Percentiles rank a stretch among this genome's conserved stretches.
Conservation (phyloP, 2,888 invertebrate genomes). For the Hemistola chrysoprasaria region DNA sequence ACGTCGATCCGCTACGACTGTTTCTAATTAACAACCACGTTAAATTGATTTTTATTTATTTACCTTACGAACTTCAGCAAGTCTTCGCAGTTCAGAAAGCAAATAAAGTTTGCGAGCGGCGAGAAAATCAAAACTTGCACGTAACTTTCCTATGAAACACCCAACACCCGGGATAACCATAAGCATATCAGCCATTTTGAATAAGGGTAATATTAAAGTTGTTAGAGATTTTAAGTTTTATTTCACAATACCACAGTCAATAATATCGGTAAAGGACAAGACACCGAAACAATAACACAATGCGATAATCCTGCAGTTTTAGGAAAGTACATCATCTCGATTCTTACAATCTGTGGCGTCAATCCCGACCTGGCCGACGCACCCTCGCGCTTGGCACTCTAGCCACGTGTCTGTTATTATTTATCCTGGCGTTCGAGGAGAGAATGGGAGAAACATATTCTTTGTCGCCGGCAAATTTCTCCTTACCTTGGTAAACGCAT, state of each 20-base stretch:
- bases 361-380: slow-evolving; percentile 13
- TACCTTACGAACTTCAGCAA: slow-evolving; percentile 14
- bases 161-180: slow-evolving; percentile 28
- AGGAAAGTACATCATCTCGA: slow-evolving; percentile 35
- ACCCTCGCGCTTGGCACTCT: slow-evolving; percentile 32
- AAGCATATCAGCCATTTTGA: slow-evolving; percentile 31
- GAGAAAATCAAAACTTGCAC: slow-evolving; percentile 24
- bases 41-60: slow-evolving; percentile 24
- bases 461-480: slow-evolving; percentile 21
- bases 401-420: slow-evolving; percentile 44
- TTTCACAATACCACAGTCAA: slow-evolving; percentile 36
- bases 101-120: slow-evolving; percentile 16
- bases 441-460: slow-evolving; percentile 25
- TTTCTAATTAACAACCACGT: slow-evolving; percentile 20
- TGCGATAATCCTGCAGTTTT: slow-evolving; percentile 31
- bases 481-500: slow-evolving; percentile 67
- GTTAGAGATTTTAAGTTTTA: slow-evolving; percentile 32
- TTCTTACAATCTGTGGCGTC: slow-evolving; percentile 29
- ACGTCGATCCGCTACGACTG: slow-evolving; percentile 32
- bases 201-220: slow-evolving; percentile 23
- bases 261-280: slow-evolving; percentile 34
- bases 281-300: slow-evolving; percentile 40
- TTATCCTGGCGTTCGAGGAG: slow-evolving; percentile 33
- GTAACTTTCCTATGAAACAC: slow-evolving; percentile 18
- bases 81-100: slow-evolving; percentile 8